phyloP scores from a whole-genome alignment of 2,113 vertebrate species.

The Rhynchopsitta pachyrhyncha region DNA sequence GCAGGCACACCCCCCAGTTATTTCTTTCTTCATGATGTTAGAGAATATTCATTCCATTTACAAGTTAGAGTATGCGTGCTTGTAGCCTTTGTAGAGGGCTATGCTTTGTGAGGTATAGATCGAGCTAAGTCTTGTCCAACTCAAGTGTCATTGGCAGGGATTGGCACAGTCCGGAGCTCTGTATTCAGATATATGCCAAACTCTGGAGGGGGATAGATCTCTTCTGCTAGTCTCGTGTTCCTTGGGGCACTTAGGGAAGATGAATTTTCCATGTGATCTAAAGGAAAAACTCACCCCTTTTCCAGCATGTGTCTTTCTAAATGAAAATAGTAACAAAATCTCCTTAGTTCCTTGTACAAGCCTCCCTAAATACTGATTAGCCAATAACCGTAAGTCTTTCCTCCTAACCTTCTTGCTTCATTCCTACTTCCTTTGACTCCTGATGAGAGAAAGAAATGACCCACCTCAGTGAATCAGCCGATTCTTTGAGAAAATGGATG shows the following conservation, averaged over 20 bases:
- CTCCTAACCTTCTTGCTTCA: background rate
- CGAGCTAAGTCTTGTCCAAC: background rate
- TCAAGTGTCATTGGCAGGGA: slow-evolving; percentile 17
- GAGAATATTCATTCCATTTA: slow-evolving; percentile 33
- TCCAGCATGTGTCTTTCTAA: background rate
- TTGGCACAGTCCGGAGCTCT: background rate
- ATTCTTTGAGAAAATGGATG: background rate
- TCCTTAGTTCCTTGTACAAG: background rate
- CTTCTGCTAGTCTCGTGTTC: background rate
- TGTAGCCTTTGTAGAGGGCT: background rate
- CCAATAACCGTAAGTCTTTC: background rate
- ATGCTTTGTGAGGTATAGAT: background rate
- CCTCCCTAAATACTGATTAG: background rate
- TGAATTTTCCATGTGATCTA: slow-evolving; percentile 18
- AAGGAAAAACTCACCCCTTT: background rate
- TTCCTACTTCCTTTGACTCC: background rate
- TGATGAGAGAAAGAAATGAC: background rate
- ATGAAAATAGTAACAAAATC: slow-evolving; percentile 2
- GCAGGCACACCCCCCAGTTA: background rate
- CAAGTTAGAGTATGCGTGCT: background rate
- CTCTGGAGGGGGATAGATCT: background rate
- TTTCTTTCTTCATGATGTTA: background rate
- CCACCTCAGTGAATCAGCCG: background rate
- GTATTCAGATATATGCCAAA: background rate
- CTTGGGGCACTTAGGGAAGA: background rate